Conservation (phyloP, 2,113 vertebrate genomes). For the Macroglossus sobrinus region DNA sequence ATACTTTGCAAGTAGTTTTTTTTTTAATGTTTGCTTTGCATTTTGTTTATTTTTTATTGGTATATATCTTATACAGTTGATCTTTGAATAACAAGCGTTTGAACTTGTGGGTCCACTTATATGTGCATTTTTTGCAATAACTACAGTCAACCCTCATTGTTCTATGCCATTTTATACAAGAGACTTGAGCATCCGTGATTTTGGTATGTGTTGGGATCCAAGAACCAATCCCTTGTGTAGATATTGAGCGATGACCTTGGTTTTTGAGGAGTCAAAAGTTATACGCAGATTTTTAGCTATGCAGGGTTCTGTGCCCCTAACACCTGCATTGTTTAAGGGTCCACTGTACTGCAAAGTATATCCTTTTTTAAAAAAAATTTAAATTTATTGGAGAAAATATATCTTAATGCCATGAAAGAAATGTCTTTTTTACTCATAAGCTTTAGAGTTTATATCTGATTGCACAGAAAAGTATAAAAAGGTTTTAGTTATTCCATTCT, state of each 20-base stretch:
- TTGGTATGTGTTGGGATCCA: background rate
- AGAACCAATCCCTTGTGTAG: background rate
- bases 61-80: background rate
- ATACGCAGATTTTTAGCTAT: background rate
- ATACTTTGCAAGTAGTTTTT: background rate
- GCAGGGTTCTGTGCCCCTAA: background rate
- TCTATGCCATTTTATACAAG: background rate
- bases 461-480: background rate
- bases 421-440: background rate
- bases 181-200: background rate
- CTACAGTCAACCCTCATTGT: background rate
- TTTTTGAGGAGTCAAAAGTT: background rate
- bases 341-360: background rate
- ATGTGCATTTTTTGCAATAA: no score
- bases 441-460: conserved; percentile 3
- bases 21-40: background rate
- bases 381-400: background rate
- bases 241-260: background rate
- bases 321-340: background rate
- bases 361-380: background rate
- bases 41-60: background rate
- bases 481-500: background rate
- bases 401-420: background rate
- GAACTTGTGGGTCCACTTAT: no score
- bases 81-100: no score